Evolutionary conservation across 2,113 vertebrate species (phyloP).

Genomic region (Picathartes gymnocephalus): DNA sequence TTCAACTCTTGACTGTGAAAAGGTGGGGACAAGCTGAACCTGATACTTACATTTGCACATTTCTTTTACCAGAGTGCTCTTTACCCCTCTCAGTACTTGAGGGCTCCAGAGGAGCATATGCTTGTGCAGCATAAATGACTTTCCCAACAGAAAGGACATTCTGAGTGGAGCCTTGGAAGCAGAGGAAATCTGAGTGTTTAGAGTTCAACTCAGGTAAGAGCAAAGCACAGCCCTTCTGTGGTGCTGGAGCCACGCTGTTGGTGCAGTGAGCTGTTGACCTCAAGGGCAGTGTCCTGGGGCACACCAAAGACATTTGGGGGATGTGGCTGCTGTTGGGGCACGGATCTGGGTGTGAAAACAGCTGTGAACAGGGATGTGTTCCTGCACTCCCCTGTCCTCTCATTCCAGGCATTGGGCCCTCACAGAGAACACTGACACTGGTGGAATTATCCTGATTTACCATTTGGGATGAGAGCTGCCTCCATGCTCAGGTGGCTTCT

Average conservation of each 20-base stretch:
- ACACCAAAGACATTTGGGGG: fast-evolving
- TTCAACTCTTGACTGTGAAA: neutral
- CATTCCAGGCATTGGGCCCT: neutral
- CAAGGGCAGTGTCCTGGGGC: neutral
- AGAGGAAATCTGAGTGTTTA: neutral
- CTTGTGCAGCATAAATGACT: neutral
- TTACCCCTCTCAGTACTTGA: neutral
- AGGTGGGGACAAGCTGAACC: neutral
- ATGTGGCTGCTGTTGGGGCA: neutral
- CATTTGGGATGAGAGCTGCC: neutral
- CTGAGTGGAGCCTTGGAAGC: neutral
- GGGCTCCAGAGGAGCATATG: neutral
- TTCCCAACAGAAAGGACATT: neutral
- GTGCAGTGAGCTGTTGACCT: neutral
- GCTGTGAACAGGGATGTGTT: neutral
- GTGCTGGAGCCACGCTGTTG: neutral
- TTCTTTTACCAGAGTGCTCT: neutral
- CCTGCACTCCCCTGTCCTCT: neutral
- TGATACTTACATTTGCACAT: neutral
- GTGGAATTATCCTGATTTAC: neutral
- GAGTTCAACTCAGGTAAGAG: neutral
- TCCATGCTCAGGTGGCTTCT: neutral
- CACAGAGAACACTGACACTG: neutral
- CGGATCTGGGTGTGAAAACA: neutral
- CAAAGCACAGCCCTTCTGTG: fast-evolving